Evolutionary conservation across 2,797 vertebrate species (phyloP).

Genomic region (Protonibea diacanthus): DNA sequence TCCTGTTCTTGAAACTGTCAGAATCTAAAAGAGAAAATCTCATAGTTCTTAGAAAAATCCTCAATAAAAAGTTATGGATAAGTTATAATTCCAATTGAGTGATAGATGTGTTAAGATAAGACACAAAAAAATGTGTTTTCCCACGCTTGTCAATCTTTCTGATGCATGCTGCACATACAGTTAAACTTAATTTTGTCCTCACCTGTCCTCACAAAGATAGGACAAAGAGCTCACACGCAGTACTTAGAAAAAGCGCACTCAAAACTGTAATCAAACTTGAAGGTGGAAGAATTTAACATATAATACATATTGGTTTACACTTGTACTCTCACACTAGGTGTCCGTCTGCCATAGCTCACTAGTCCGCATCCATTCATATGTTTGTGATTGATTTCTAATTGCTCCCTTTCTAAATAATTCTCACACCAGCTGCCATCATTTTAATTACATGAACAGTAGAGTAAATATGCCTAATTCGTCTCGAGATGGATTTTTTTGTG

Average conservation of each 20-base stretch:
- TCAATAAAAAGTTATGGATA: background rate
- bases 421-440: slow-evolving; percentile 17
- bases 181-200: background rate
- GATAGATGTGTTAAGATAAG: slow-evolving; percentile 7
- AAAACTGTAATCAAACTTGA: too few relatives aligned
- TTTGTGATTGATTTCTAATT: slow-evolving; percentile 2
- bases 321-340: background rate
- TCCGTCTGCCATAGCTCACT: background rate
- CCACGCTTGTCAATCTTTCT: background rate
- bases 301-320: too few relatives aligned
- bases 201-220: background rate
- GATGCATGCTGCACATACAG: background rate
- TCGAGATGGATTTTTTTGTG: slow-evolving; percentile 25
- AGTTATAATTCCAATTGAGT: background rate
- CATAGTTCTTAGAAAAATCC: background rate
- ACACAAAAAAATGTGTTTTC: slow-evolving; percentile 10
- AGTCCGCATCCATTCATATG: background rate
- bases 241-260: too few relatives aligned
- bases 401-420: slow-evolving; percentile 23
- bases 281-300: too few relatives aligned
- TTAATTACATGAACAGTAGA: slow-evolving; percentile 24
- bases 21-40: slow-evolving; percentile 1
- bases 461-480: slow-evolving; percentile 32
- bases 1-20: background rate
- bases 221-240: background rate